Base-by-base conservation (phyloP, 2,113 vertebrate genomes). In the Sander vitreus region DNA sequence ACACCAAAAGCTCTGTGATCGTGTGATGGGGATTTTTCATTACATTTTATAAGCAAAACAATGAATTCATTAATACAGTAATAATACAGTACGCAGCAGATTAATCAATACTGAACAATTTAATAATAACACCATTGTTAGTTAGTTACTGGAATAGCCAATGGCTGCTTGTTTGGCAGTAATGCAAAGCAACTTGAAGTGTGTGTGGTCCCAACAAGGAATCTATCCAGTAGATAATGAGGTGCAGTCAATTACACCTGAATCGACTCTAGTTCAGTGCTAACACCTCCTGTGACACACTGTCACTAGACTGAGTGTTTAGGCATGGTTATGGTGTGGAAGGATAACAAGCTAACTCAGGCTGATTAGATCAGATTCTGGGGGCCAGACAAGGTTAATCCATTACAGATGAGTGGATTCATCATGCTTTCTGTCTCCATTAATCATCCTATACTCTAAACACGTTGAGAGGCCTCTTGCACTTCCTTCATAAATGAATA, bases 381-480 rank as follows among this genome's bases (percentile, higher is more conserved):
- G 18, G 18, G 75, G 51, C 55, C 74, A 76, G 83, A 67, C 70
- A 13, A 79, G 84, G 74, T 88, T 85, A 78, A 90, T 87, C 58
- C 27, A 87, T 88, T 60, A 78, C 84, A 86, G 71, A 88, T 68
- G 68, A 86, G 76, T 80, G 77, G 68, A 78, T 67, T 78, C 73
- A 78, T 87, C 36, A 10, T 5, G 63, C 64, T 58, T 72, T 90
- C 57, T 51, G 39, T 86, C 75, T 83, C 65, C 69, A 85, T 89
- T 88, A 88, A 85, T 89, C 78, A 82, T 77, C 63, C 66, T 89
- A 25, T 64, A 73, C 78, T 78, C 68, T 74, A 69, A 85, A 83
- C 73, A 78, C 36, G 43, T 60, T 27, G 53, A 76, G 60, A 54
- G 67, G 68, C 48, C 68, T 57, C 18, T 36, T 78, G 54, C 48